Base-by-base conservation (phyloP, 2,113 vertebrate species). In the Colaptes auratus region DNA sequence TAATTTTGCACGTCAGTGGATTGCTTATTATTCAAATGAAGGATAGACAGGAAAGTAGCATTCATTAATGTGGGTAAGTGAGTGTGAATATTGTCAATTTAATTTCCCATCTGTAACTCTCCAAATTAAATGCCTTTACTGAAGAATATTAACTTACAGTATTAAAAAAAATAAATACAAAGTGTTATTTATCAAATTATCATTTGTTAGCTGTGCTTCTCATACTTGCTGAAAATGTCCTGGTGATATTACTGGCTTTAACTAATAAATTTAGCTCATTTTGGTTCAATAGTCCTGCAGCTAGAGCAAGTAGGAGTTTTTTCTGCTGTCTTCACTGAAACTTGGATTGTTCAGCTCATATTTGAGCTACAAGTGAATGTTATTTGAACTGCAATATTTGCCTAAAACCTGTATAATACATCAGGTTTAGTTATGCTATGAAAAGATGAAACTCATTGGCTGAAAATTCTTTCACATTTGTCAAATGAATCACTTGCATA, bases 381-480 rank as follows among this genome's bases (percentile, higher is more conserved):
- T 89, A 94, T 67, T 85, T 93, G 71, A 97, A 85, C 74, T 78
- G 60, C 53, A 92, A 27, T 60, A 65, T 67, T 92, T 91, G 85
- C 79, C 86, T 92, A 50, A 81, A 93, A 72, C 55, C 72, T 91
- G 36, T 56, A 73, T 69, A 91, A 87, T 91, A 36, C 56, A 94
- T 87, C 66, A 85, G 28, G 39, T 89, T 93, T 88, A 89, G 75
- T 86, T 93, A 89, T 65, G 21, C 64, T 79, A 55, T 50, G n/a
- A 94, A 95, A 92, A 69, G 63, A 72, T 15, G n/a, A 88, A 94
- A 82, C 77, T 82, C 64, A 75, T 95, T 95, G 88, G 83, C 74
- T 92, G 48, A 93, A 96, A 91, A 91, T 88, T 83, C 67, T 76
- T 81, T 91, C 72, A 94, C 55, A 84, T 94, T 92, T 93, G 60